Conservation (phyloP, 2,113 vertebrate species). For the Desmodus rotundus region DNA sequence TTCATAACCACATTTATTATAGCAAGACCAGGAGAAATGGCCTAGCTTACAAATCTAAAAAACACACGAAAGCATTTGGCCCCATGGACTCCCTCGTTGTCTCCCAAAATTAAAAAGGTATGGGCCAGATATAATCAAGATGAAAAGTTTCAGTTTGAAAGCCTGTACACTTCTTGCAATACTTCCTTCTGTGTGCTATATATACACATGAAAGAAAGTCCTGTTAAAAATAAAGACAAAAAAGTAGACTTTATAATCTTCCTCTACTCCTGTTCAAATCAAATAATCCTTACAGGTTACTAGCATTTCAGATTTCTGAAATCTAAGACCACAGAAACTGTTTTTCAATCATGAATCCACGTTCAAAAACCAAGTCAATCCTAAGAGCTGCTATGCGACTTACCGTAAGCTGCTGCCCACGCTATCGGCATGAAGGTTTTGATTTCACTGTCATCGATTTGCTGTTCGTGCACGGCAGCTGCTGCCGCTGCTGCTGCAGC, state of each 20-base stretch:
- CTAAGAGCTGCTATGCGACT: not conserved
- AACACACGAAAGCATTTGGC: slow-evolving; percentile 40
- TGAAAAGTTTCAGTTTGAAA: slow-evolving; percentile 62
- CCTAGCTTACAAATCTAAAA: slow-evolving; percentile 60
- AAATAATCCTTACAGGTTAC: slow-evolving; percentile 40
- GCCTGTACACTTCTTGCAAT: slow-evolving; percentile 21
- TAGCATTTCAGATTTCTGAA: slow-evolving; percentile 51
- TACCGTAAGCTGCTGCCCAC: slow-evolving; percentile 94
- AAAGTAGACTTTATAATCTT: slow-evolving; percentile 56
- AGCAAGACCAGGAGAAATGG: not conserved
- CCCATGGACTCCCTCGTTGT: slow-evolving; percentile 40
- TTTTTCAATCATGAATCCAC: slow-evolving; percentile 15
- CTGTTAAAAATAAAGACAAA: slow-evolving; percentile 60
- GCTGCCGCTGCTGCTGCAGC: slow-evolving; percentile 49
- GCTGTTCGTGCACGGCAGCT: slow-evolving; percentile 87
- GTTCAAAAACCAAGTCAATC: not conserved
- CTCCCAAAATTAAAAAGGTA: slow-evolving; percentile 62
- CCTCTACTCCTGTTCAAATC: slow-evolving; percentile 31
- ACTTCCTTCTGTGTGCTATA: slow-evolving; percentile 51
- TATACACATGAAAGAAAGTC: slow-evolving; percentile 55
- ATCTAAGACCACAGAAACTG: slow-evolving; percentile 38
- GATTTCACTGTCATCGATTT: slow-evolving; percentile 89
- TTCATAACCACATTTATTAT: slow-evolving; percentile 49
- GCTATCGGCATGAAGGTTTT: slow-evolving; percentile 95
- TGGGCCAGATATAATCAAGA: slow-evolving; percentile 41